Evolutionary conservation across 2,888 invertebrate species (phyloP), one percentile per base, ranked within the genome.

Genomic region (Aphidoletes aphidimyza): DNA sequence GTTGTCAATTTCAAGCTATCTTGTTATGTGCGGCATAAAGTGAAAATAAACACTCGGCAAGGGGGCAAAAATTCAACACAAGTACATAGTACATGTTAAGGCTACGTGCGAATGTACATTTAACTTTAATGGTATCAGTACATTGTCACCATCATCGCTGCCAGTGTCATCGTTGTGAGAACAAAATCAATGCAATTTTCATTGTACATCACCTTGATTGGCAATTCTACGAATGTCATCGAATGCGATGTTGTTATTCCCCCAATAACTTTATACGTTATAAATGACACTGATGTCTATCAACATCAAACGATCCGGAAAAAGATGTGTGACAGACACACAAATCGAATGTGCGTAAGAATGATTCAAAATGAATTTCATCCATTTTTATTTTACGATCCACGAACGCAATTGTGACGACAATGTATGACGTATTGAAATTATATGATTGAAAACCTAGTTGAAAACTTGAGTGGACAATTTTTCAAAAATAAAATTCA

Each of bases 221-320:
- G 69, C 69, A 69, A 30, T 69, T 69, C 30, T 34, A 30, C 30
- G 17, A 34, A 69, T 14, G 30, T 22, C 1, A n/a, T 3, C 54
- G 69, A 34, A 69, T 11, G 69, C 34, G 69, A 14, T n/a, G 30
- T 69, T 34, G 69, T 69, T 69, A 30, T 30, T 9, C 14, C 42
- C 8, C 42, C 42, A n/a, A n/a, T n/a, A n/a, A 9, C 42, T 9
- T 14, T 42, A 69, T 69, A 30, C 30, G 1, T 30, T n/a, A n/a
- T 30, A 34, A 69, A 69, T 69, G 69, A 69, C 69, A 69, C 69
- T 69, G 69, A 69, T n/a, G n/a, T n/a, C n/a, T n/a, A n/a, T n/a
- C n/a, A n/a, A n/a, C n/a, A n/a, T n/a, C n/a, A n/a, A n/a, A n/a
- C n/a, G n/a, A n/a, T n/a, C n/a, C n/a, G n/a, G n/a, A n/a, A n/a